Percentiles rank a stretch among this genome's conserved stretches.
Evolutionary conservation across 2,888 invertebrate species (phyloP).

Genomic region (Teleiodes luculella): DNA sequence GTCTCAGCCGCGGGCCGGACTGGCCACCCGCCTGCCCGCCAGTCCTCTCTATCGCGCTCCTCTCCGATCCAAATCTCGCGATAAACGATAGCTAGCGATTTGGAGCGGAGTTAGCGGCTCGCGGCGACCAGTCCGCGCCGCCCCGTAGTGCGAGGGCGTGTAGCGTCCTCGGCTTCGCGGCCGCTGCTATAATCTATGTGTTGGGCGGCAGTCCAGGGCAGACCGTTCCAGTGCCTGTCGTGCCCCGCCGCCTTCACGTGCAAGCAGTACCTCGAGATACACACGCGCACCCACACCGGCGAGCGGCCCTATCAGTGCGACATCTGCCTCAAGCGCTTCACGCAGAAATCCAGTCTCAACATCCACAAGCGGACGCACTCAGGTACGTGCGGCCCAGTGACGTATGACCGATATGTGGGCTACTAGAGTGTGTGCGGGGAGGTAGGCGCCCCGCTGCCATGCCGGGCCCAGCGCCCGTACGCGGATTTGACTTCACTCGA

Average conservation of each 20-base stretch:
- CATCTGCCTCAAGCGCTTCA: slow-evolving; percentile 88
- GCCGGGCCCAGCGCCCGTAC: not conserved
- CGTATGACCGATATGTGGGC: slow-evolving; percentile 47
- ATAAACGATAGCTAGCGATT: slow-evolving; percentile 35
- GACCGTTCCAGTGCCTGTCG: slow-evolving; percentile 80
- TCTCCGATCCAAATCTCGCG: slow-evolving; percentile 31
- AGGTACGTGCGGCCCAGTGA: slow-evolving; percentile 55
- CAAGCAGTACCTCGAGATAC: slow-evolving; percentile 80
- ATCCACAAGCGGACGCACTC: slow-evolving; percentile 89
- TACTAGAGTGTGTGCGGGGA: slow-evolving; percentile 32
- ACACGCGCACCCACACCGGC: slow-evolving; percentile 80
- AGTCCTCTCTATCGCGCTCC: slow-evolving; percentile 43
- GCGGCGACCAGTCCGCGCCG: slow-evolving; percentile 74
- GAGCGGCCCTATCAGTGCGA: slow-evolving; percentile 83
- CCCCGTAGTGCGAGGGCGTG: slow-evolving; percentile 68
- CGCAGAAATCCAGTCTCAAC: slow-evolving; percentile 89
- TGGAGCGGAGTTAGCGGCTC: slow-evolving; percentile 68
- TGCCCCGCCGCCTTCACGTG: slow-evolving; percentile 79
- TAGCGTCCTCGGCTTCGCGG: slow-evolving; percentile 64
- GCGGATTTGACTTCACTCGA: slow-evolving; percentile 8
- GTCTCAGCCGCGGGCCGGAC: slow-evolving; percentile 73
- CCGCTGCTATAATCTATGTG: slow-evolving; percentile 75
- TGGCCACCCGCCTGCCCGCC: slow-evolving; percentile 63
- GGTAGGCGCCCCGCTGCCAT: slow-evolving; percentile 17
- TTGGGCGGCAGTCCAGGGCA: slow-evolving; percentile 79